Evolutionary conservation across 2,888 invertebrate genomes (phyloP), one percentile per base, ranked within the genome.

Genomic region (Stenichneumon culpator): DNA sequence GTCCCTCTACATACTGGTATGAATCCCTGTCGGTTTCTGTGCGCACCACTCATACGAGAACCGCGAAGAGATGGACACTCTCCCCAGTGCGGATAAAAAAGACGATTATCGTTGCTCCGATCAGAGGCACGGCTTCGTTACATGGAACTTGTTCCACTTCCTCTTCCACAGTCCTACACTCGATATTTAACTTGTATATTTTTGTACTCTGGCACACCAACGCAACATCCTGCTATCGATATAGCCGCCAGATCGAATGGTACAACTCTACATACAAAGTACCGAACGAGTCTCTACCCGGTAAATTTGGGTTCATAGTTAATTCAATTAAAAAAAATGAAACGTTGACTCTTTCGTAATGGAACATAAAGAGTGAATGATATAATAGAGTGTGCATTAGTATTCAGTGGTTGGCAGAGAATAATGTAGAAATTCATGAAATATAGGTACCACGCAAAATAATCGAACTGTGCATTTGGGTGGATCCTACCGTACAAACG

Each of bases 381-480:
- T 14, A 25, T 25, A 25, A 57, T 25, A 57, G 25, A 57, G 57
- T 14, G 57, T 22, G 22, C 11, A 57, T 25, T 22, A 3, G 57
- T 57, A 57, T 57, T 22, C 25, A 57, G 4, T 9, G 25, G 11
- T 11, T 25, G 57, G 57, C 4, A 57, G 57, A 22, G 25, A 57
- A 57, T 57, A 57, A 57, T 57, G 25, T 25, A 9, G 9, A 14
- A 57, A 32, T 2, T n/a, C 63, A 63, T 28, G 67, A 84, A 84
- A 81, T 80, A 67, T 57, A n/a, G n/a, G n/a, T n/a, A 50, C 19
- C 63, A 63, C 25, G 57, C 14, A 57, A 57, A 67, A 83, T 83
- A 79, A 83, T 83, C 75, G 74, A 70, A 83, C 44, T 80, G 75
- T 74, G 57, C 80, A 80, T 75, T 65, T 44, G 67, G 25, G 52